Evolutionary conservation across 2,797 vertebrate species (phyloP), one percentile per base, ranked within the genome.

Genomic region (Sebastes cheni): DNA sequence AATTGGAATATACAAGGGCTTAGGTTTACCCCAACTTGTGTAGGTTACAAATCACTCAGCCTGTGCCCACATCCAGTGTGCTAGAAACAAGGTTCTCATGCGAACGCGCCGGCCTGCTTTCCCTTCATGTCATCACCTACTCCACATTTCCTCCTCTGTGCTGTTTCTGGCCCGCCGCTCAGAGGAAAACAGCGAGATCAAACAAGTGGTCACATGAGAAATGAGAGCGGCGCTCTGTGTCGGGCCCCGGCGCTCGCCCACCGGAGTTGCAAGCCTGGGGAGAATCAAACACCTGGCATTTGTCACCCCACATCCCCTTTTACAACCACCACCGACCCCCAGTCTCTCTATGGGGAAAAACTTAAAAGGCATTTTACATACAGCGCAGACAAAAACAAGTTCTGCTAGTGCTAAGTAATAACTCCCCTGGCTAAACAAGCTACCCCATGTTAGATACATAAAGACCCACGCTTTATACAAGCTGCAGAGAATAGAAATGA

Each of bases 251-350:
- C 36, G 14, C 67, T 75, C 46, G 85, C 77, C 93, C 93, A 92
- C 89, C 92, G 30, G 88, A 85, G 83, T 92, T 80, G 92, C 61
- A 77, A 30, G 72, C 72, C 89, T 82, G 90, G 80, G 79, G 83
- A 92, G 88, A 87, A 85, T 90, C 85, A 90, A 90, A 91, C 91
- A 93, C 94, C 95, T 95, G 95, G 93, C 82, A 90, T 95, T 93
- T 93, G 93, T 95, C 94, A 90, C 86, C 89, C 84, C 77, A 79
- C 86, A 86, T 90, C 88, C 79, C 84, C 77, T 92, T 92, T 92
- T 85, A 90, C 85, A 88, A 81, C 79, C 39, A 2, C 2, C 62
- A 39, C 56, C 66, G 30, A 69, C 76, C 82, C 83, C 42, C 30
- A 8, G 66, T 56, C 65, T 23, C 60, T 64, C 79, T 23, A 77